Base-by-base conservation (phyloP, 2,888 invertebrate genomes). In the Volucella bombylans region DNA sequence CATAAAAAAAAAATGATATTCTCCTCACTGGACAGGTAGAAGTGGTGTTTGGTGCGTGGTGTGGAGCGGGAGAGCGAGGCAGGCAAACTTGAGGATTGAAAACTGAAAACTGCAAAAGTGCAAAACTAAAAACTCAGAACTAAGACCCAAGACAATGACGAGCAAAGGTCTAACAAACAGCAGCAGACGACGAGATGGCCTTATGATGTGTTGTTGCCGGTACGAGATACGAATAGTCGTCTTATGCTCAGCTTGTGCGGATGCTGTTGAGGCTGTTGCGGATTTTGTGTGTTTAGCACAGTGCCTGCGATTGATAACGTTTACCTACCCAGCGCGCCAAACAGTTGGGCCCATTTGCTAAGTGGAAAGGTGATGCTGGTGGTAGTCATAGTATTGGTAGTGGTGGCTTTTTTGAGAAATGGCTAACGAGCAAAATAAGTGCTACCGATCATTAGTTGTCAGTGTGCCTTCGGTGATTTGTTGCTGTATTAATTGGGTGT, bases 401-500 rank as follows among this genome's bases (percentile, higher is more conserved):
- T 45, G 18, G 10, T 31, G 68, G 54, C 4, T 61, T 49, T 39
- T 80, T 68, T 39, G 49, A 82, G 14, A 62, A 82, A 77, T 77
- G 61, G 43, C 67, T 68, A 82, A 68, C 72, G 67, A 82, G 55
- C 67, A 18, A 47, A 77, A 65, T 65, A 67, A 77, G 67, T 57
- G 78, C 82, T 82, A 78, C 82, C 55, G 67, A 78, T 82, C 71
- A 82, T 77, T 72, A 72, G 72, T 72, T 72, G 55, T 49, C 57
- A 62, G 72, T 67, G 59, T 68, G 52, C 57, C 67, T 65, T 50
- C 62, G 62, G 62, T 82, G 68, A 82, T 82, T 78, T 82, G 73
- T 82, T 78, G 55, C 62, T 52, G 62, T 55, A 73, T 78, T 82
- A 78, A 78, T 82, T 78, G 72, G 78, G 78, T 73, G 78, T 78